Conservation (phyloP, 2,797 vertebrate species). For the Amazonetta brasiliensis region DNA sequence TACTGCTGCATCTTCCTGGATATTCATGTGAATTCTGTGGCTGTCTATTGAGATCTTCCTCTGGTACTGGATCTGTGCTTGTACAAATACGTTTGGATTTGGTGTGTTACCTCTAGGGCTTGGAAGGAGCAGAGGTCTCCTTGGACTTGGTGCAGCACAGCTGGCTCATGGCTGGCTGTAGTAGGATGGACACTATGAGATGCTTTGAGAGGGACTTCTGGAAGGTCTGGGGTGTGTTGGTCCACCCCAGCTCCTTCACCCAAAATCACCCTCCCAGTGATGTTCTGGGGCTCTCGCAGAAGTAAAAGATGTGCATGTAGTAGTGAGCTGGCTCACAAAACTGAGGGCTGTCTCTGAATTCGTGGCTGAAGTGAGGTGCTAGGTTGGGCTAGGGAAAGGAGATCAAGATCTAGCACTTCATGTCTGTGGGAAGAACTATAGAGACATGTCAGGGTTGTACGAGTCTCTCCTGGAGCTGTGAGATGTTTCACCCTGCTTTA, state of each 20-base stretch:
- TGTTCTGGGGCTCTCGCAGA: not conserved
- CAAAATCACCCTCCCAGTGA: not conserved
- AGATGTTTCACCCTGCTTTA: not conserved
- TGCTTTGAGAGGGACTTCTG: not conserved
- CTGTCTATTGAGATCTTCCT: not conserved
- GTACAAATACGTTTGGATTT: not conserved
- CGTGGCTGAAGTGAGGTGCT: not conserved
- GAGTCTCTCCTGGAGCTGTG: not conserved
- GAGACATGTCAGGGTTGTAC: not conserved
- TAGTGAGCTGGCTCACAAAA: not conserved
- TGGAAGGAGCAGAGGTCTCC: not conserved
- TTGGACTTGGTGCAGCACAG: not conserved
- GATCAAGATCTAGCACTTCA: not conserved
- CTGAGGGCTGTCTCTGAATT: not conserved
- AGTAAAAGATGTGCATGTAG: accelerated
- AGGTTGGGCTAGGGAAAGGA: not conserved
- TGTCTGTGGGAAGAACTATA: not conserved
- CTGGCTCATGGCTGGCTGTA: not conserved
- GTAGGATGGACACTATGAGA: not conserved
- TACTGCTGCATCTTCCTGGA: not conserved
- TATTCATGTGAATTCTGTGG: not conserved
- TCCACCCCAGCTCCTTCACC: no score
- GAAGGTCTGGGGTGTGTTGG: not conserved
- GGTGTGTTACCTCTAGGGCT: not conserved
- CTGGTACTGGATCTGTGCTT: not conserved